Conservation (phyloP, 2,113 vertebrate genomes). For the Rutilus rutilus region DNA sequence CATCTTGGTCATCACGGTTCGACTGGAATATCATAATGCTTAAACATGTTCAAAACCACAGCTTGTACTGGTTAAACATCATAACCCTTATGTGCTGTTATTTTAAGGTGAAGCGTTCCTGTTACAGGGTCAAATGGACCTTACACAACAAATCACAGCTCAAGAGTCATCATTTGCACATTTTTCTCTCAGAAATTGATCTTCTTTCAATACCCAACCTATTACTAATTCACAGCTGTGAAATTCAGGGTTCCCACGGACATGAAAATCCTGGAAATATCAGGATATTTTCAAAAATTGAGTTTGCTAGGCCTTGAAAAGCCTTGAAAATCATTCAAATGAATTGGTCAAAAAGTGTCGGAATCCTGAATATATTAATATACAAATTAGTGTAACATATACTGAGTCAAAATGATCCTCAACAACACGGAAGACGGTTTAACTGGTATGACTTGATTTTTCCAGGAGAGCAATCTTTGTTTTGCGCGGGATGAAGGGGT, state of each 20-base stretch:
- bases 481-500: background rate
- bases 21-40: background rate
- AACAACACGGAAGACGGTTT: background rate
- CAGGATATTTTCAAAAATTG: no score
- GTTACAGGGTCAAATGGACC: background rate
- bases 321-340: no score
- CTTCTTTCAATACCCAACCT: background rate
- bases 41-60: background rate
- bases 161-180: background rate
- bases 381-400: background rate
- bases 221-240: background rate
- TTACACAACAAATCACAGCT: background rate
- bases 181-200: background rate
- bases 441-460: background rate
- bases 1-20: background rate
- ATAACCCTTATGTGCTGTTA: background rate
- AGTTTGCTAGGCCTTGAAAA: no score
- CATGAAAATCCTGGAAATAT: background rate
- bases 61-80: background rate
- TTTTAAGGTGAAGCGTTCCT: background rate
- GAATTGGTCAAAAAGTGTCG: background rate
- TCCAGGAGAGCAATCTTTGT: background rate
- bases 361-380: background rate
- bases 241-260: background rate
- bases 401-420: background rate